phyloP scores from a whole-genome alignment of 1,140 invertebrate genomes.

The Drosophila kurseongensis region DNA sequence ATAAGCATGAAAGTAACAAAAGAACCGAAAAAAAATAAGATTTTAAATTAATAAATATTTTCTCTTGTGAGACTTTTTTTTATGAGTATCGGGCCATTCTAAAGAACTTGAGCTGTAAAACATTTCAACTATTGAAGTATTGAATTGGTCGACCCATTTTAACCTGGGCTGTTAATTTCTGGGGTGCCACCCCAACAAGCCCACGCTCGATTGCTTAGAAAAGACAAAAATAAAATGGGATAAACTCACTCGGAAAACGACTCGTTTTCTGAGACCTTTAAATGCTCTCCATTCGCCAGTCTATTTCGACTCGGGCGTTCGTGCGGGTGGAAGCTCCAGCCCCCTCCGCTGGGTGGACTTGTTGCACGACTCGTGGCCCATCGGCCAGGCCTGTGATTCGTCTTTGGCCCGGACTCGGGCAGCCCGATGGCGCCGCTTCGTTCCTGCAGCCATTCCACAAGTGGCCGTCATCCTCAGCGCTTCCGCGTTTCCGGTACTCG shows the following conservation, averaged over 20 bases:
- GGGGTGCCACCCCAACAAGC: background rate
- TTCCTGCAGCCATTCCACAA: constrained; percentile 73
- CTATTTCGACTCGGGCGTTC: constrained; percentile 25
- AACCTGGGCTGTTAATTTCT: background rate
- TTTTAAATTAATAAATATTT: too few relatives aligned
- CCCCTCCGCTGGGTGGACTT: constrained; percentile 31
- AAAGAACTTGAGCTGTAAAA: background rate
- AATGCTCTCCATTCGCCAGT: constrained; percentile 69
- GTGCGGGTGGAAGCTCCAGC: constrained; percentile 59
- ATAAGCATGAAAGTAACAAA: too few relatives aligned
- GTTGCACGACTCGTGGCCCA: constrained; percentile 34
- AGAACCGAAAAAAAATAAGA: too few relatives aligned
- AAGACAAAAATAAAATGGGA: constrained; percentile 2
- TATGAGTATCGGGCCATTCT: too few relatives aligned
- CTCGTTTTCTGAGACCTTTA: constrained; percentile 56
- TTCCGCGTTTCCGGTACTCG: constrained; percentile 77
- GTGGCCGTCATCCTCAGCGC: constrained; percentile 70
- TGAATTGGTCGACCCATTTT: background rate
- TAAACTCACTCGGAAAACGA: constrained; percentile 48
- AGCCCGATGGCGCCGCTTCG: constrained; percentile 34
- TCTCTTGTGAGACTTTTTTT: too few relatives aligned
- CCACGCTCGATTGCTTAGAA: constrained; percentile 9
- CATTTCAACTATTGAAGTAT: background rate
- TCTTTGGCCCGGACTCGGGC: constrained; percentile 44
- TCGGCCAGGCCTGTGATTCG: constrained; percentile 71